Evolutionary conservation across 1,140 invertebrate genomes (phyloP), one percentile per base, ranked within the genome.

Genomic region (Mactra quadrangularis): DNA sequence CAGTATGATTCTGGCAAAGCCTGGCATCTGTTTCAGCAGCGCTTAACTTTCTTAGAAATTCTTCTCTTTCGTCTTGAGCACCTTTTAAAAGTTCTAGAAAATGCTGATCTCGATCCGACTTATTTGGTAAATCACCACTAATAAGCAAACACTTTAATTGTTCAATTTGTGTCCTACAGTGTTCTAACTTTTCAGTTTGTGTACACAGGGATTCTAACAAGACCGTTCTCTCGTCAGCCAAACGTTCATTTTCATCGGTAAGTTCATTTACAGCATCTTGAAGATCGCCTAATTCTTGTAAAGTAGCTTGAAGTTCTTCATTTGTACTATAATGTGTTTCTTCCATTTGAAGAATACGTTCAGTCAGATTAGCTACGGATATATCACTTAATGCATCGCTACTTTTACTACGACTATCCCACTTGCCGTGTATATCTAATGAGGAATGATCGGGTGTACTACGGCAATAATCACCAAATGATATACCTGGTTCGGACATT

Each of bases 281-380:
- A 41, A 98, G 93, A 92, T 98, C 97, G 45, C 96, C 96, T 71
- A 98, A 93, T 93, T 98, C 97, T 87, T 98, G 97, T 53, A 98
- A 94, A 0, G 97, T 98, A 0, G 97, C 98, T 93, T 98, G 97
- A 0, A 99, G 94, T 93, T 99, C 98, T 93, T 99, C 97, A 91
- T 97, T 98, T n/a, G 97, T 98, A 64, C 96, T 96, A 90, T 97
- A 96, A 89, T 97, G 96, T 22, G 96, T 96, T 92, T 97, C 96
- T 91, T 97, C 96, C 96, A 97, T 97, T 93, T 98, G 97, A 86
- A 97, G 94, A 86, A 98, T 97, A 88, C 97, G 95, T 90, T 98
- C 97, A 92, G 98, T 97, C 50, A 98, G 94, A 92, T 97, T 98
- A 1, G 97, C 97, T 71, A 98, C 96, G 13, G 97, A 98, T 19